Conservation (phyloP, 2,797 vertebrate species). For the Etheostoma perlongum region DNA sequence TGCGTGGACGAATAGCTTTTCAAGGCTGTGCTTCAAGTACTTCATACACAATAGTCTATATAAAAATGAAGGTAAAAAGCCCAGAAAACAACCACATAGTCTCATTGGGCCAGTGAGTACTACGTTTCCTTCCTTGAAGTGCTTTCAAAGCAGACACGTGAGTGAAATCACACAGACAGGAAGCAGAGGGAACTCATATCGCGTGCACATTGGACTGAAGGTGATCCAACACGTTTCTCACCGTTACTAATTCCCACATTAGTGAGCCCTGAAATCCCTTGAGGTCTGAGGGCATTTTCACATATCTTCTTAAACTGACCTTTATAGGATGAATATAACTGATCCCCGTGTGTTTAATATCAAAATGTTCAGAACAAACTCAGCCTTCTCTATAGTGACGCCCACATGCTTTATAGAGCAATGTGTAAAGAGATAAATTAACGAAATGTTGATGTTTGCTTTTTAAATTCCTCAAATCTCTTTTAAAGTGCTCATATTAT, state of each 20-base stretch:
- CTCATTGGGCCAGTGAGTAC: conserved; percentile 45
- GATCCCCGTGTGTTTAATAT: no score
- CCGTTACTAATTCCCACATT: not conserved
- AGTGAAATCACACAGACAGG: conserved; percentile 49
- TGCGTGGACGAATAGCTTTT: conserved; percentile 35
- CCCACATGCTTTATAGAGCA: no score
- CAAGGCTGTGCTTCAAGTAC: conserved; percentile 48
- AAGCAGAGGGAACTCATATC: conserved; percentile 33
- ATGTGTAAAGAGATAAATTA: no score
- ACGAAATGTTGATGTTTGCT: no score
- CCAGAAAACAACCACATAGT: conserved; percentile 39
- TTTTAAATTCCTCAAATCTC: no score
- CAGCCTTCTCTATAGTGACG: no score
- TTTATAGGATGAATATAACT: no score
- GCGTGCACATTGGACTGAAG: conserved; percentile 16
- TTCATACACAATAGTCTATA: conserved; percentile 60
- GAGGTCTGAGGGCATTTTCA: no score
- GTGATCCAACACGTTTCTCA: conserved; percentile 4
- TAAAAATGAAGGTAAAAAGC: conserved; percentile 53
- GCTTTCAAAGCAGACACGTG: conserved; percentile 43
- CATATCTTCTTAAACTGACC: no score
- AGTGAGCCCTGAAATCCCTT: not conserved
- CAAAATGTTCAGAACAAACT: no score
- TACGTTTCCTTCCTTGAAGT: conserved; percentile 56
- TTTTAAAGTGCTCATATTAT: no score